Base-by-base conservation (phyloP, 2,888 invertebrate species). In the Biston stratarius region DNA sequence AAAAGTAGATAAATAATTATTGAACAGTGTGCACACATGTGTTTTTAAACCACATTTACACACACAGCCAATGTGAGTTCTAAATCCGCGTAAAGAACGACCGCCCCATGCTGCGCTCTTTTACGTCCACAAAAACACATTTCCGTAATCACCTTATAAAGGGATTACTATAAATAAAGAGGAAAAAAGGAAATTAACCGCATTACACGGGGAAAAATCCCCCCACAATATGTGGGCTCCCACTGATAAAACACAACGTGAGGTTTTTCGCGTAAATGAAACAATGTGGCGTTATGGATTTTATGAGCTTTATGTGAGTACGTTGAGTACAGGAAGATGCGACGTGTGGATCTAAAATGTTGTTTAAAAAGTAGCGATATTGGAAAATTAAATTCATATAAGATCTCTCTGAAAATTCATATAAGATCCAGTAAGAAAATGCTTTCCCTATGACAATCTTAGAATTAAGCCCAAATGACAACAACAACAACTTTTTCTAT, bases 81-180 rank as follows among this genome's bases (percentile, higher is more conserved):
- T 55, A 58, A 85, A 84, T 83, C 83, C 80, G 70, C 77, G 79
- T 80, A 86, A 86, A 83, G 82, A 83, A 81, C 77, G 74, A 74
- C 77, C 80, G 79, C 90, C 90, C 91, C 93, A 87, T 83, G 89
- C 90, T 88, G 93, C 87, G 93, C 88, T 92, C 90, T 92, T 91
- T 92, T 90, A 92, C 91, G 89, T 91, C 89, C 91, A 88, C 90
- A 91, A 92, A 90, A 94, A 94, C 92, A 93, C 93, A 94, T 94
- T 93, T 92, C 92, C 88, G 93, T 94, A 94, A 94, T 93, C 93
- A 94, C 92, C 94, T 93, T 94, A 94, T 93, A 93, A 92, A 92
- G 93, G 92, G 93, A 94, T 94, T 94, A 94, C 94, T 92, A 93
- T 93, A 94, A 94, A 94, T 94, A 94, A 93, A 93, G 87, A 94